These are phyloP conservation scores for Amphibalanus amphitrite DNA, from an alignment of 1,140 invertebrate species.

Conservation along the genomic window DNA sequence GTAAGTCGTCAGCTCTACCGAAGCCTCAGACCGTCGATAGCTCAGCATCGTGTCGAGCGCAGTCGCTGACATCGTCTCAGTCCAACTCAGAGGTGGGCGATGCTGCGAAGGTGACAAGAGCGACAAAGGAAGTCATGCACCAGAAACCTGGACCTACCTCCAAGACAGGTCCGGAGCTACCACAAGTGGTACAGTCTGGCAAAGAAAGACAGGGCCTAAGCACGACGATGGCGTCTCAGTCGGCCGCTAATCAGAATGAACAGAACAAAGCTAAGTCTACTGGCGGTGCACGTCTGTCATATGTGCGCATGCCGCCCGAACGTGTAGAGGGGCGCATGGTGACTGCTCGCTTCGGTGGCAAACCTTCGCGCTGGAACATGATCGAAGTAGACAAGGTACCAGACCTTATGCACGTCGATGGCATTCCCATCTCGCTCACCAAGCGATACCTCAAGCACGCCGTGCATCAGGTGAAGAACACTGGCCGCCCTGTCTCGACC, in stretches of 20 bases:
- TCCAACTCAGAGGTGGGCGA: too few species aligned
- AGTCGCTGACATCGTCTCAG: too few species aligned
- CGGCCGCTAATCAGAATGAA: background rate
- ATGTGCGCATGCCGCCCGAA: background rate
- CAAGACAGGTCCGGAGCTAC: background rate
- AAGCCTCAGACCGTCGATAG: too few species aligned
- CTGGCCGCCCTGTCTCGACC: background rate
- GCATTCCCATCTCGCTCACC: background rate
- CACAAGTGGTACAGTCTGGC: too few species aligned
- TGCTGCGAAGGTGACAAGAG: too few species aligned
- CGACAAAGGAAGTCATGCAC: too few species aligned
- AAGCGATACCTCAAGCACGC: background rate
- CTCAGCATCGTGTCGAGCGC: too few species aligned
- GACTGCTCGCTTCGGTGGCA: background rate
- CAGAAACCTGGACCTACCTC: too few species aligned
- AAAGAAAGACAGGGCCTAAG: background rate
- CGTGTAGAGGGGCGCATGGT: background rate
- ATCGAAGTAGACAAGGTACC: background rate
- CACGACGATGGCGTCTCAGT: background rate
- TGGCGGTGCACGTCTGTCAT: background rate
- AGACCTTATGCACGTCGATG: background rate
- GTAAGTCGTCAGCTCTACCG: too few species aligned
- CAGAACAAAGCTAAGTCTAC: background rate
- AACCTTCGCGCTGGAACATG: background rate
- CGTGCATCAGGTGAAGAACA: background rate